Conservation (phyloP, 2,113 vertebrate genomes). For the Rynchops niger region DNA sequence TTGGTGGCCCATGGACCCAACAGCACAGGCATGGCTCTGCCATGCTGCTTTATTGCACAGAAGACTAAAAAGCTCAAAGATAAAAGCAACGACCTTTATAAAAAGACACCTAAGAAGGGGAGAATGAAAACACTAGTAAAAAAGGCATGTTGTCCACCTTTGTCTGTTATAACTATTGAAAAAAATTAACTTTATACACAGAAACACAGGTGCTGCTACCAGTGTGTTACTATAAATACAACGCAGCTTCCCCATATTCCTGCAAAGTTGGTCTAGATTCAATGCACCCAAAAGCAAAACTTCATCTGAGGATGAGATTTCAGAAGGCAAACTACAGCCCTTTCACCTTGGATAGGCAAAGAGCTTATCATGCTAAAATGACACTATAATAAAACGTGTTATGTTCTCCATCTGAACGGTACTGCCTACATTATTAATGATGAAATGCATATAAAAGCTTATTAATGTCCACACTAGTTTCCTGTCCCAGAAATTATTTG, state of each 20-base stretch:
- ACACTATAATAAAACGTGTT: not conserved
- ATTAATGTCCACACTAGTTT: not conserved
- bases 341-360: not conserved
- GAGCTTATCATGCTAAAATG: not conserved
- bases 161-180: not conserved
- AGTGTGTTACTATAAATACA: not conserved
- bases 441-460: not conserved
- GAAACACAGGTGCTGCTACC: not conserved
- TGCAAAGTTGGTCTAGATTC: not conserved
- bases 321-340: not conserved
- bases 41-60: not conserved
- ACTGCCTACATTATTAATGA: slow-evolving; percentile 3
- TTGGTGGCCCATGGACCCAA: not conserved
- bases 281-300: not conserved
- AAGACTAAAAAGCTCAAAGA: not conserved
- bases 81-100: not conserved
- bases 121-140: not conserved
- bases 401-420: not conserved
- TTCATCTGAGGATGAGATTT: not conserved
- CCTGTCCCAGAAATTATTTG: not conserved
- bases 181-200: not conserved
- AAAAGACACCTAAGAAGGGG: not conserved
- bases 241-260: not conserved
- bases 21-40: not conserved
- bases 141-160: not conserved